Evolutionary conservation across 1,140 invertebrate species (phyloP).

Genomic region (Glomeris maerens): DNA sequence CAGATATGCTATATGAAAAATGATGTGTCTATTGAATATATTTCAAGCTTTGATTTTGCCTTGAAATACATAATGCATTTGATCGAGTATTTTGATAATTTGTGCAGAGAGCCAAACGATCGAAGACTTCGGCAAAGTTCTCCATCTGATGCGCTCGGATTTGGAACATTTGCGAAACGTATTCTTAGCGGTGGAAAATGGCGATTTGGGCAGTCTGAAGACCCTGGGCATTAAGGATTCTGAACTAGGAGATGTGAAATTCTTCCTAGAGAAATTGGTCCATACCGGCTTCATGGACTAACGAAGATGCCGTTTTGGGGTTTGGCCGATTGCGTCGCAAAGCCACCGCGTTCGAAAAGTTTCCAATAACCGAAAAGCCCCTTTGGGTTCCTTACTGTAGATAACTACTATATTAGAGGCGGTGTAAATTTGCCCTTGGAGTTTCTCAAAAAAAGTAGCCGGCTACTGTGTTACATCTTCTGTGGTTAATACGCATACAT

Average conservation of each 20-base stretch:
- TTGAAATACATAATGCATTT: background rate
- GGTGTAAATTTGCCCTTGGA: too few relatives aligned
- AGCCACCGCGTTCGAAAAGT: too few relatives aligned
- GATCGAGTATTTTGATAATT: conserved; percentile 19
- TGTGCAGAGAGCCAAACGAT: conserved; percentile 85
- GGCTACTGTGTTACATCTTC: too few relatives aligned
- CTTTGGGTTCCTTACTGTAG: conserved; percentile 13
- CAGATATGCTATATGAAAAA: too few relatives aligned
- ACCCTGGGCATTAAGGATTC: conserved; percentile 88
- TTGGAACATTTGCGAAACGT: conserved; percentile 82
- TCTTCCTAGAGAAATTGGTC: conserved; percentile 90
- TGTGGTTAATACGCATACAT: too few relatives aligned
- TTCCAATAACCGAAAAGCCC: too few relatives aligned
- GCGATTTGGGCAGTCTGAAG: conserved; percentile 82
- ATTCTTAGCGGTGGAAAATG: conserved; percentile 92
- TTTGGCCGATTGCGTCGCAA: too few relatives aligned
- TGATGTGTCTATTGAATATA: too few relatives aligned
- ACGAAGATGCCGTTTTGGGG: too few relatives aligned
- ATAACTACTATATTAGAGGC: too few relatives aligned
- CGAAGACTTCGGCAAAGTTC: conserved; percentile 75
- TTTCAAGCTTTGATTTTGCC: conserved; percentile 7
- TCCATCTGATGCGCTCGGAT: conserved; percentile 72
- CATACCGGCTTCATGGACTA: conserved; percentile 93
- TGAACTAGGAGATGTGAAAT: conserved; percentile 90
- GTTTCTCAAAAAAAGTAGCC: too few relatives aligned